Conservation (phyloP, 2,888 invertebrate genomes). For the Scrobipalpa costella region DNA sequence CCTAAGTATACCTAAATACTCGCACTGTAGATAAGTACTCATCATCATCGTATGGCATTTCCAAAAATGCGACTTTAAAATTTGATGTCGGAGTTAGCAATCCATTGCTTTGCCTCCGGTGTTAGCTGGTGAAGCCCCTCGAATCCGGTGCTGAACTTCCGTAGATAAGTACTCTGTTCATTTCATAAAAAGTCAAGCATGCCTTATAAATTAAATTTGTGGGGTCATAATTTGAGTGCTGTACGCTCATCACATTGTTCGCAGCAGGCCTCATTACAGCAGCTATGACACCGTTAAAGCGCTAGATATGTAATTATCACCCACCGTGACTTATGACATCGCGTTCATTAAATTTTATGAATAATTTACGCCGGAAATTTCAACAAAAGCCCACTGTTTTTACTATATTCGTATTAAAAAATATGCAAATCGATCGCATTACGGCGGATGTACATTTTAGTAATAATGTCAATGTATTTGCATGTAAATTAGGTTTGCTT, state of each 20-base stretch:
- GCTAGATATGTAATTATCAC: slow-evolving; percentile 54
- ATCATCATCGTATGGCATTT: no score
- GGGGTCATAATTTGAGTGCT: slow-evolving; percentile 6
- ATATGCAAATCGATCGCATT: slow-evolving; percentile 78
- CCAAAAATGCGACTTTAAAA: no score
- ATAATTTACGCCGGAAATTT: slow-evolving; percentile 74
- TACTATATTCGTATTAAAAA: slow-evolving; percentile 68
- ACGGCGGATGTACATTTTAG: slow-evolving; percentile 76
- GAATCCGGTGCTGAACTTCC: no score
- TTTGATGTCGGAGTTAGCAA: no score
- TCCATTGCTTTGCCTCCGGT: no score
- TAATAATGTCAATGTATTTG: slow-evolving; percentile 74
- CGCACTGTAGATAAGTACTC: no score
- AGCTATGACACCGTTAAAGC: slow-evolving; percentile 16
- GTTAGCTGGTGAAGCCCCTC: no score
- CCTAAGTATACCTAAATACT: no score
- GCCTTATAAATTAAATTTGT: no score
- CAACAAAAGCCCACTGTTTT: slow-evolving; percentile 67
- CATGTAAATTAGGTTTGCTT: slow-evolving; percentile 74
- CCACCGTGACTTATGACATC: slow-evolving; percentile 63
- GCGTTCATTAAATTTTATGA: slow-evolving; percentile 73
- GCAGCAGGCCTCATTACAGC: slow-evolving; percentile 1
- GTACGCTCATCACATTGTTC: slow-evolving; percentile 34
- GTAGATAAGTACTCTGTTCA: no score
- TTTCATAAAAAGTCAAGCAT: no score